Conservation (phyloP, 2,888 invertebrate genomes). For the Furcula furcula region DNA sequence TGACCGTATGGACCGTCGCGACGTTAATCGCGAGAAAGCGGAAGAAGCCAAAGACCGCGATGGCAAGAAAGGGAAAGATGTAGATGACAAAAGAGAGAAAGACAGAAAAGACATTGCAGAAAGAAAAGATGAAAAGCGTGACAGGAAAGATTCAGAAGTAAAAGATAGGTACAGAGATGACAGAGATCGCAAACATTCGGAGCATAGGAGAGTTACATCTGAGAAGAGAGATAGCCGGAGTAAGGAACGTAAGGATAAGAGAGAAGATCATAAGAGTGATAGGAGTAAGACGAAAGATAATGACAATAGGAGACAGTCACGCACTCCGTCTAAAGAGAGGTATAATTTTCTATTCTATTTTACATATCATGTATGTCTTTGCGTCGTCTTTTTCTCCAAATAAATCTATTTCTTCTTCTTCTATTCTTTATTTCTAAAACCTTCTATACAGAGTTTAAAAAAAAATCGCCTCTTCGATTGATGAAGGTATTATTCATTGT, state of each 20-base stretch:
- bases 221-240: constrained; percentile 14
- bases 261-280: constrained; percentile 21
- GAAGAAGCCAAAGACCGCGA: constrained; percentile 4
- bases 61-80: constrained; percentile 1
- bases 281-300: constrained; percentile 27
- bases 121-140: constrained; percentile 3
- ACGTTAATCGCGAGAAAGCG: no score
- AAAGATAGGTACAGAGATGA: constrained; percentile 14
- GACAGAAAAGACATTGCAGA: constrained; percentile 2
- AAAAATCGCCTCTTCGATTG: no score
- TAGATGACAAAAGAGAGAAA: constrained; percentile 1
- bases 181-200: constrained; percentile 11
- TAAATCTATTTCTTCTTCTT: no score
- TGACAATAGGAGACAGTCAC: constrained; percentile 42
- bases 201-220: constrained; percentile 8
- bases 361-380: no score
- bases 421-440: no score
- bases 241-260: constrained; percentile 18
- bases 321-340: constrained; percentile 52
- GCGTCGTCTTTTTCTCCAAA: no score
- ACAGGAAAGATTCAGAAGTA: constrained; percentile 3
- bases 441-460: no score
- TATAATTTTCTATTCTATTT: constrained; percentile 7
- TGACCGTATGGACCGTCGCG: constrained; percentile 22
- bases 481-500: no score